phyloP scores from a whole-genome alignment of 2,888 invertebrate genomes.

The Chrysodeixis includens region DNA sequence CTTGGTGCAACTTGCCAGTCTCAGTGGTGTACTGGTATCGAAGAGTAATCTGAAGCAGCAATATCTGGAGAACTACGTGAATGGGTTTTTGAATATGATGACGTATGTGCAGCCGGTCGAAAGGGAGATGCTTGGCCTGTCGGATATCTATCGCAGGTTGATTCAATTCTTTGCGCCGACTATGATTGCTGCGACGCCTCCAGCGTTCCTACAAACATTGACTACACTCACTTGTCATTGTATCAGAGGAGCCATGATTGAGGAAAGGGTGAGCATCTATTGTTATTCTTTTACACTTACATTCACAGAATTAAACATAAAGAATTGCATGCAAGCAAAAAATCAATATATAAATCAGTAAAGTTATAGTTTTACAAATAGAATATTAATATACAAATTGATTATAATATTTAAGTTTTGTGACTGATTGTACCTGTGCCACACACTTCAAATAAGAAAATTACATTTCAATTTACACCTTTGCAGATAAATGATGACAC shows the following conservation, averaged over 20 bases:
- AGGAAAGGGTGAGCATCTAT: conserved; percentile 82
- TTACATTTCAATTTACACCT: neutral
- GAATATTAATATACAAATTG: no score
- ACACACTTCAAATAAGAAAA: no score
- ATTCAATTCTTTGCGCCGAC: conserved; percentile 83
- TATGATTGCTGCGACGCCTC: conserved; percentile 80
- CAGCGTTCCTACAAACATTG: conserved; percentile 81
- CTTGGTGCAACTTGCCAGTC: conserved; percentile 92
- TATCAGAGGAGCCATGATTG: conserved; percentile 82
- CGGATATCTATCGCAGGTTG: conserved; percentile 83
- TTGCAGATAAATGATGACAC: conserved; percentile 81
- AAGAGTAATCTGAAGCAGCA: conserved; percentile 79
- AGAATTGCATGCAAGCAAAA: no score
- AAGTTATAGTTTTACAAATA: no score
- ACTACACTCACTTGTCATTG: conserved; percentile 83
- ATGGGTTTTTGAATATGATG: conserved; percentile 83
- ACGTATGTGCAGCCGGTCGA: conserved; percentile 81
- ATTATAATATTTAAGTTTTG: no score
- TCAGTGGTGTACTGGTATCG: conserved; percentile 81
- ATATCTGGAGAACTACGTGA: conserved; percentile 84
- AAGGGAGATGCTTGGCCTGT: conserved; percentile 82
- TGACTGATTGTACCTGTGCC: no score
- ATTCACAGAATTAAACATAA: no score
- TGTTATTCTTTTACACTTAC: no score
- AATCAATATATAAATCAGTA: no score